Base-by-base conservation (phyloP, 2,113 vertebrate genomes). In the Hyperoodon ampullatus region DNA sequence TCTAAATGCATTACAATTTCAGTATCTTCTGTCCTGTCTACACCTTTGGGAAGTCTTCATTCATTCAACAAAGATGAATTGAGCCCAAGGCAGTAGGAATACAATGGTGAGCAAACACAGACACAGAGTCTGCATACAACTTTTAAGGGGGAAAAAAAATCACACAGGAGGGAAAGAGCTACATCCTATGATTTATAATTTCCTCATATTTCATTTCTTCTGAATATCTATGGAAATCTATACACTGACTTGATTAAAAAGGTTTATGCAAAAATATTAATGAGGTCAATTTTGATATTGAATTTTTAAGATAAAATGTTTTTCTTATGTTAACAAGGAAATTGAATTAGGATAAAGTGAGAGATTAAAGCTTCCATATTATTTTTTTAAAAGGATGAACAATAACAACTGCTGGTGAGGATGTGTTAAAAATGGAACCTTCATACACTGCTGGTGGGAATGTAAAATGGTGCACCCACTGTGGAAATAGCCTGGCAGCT, bases 321-420 rank as follows among this genome's bases (percentile, higher is more conserved):
- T 78, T 68, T 61, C 18, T 95, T 94, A 93, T 58, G 93, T 94
- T 96, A 96, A 82, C 16, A 92, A 82, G 74, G 28, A 95, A 95
- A 92, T 8, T 74, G 12, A 94, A 89, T 68, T 81, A 35, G 78
- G 58, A 86, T 44, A 91, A 71, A 93, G 23, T 68, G 44, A 50
- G 50, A 65, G 24, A 88, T 74, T 24, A 95, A 94, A 55, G 61
- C 26, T 92, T 95, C 72, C 50, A 55, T 21, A 75, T 72, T 3
- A 71, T 39, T 58, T 68, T 75, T 63, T 53, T 21, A 42, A 19
- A 44, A 74, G 19, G 14, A 60, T 28, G 39, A 18, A 44, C 23
- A 83, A 26, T 42, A 75, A 63, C 6, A 90, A 74, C 47, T 86
- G 26, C 53, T 82, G 18, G 44, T 53, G 30, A 94, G 58, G 70